phyloP scores from a whole-genome alignment of 2,888 invertebrate genomes.

The Panopea generosa region DNA sequence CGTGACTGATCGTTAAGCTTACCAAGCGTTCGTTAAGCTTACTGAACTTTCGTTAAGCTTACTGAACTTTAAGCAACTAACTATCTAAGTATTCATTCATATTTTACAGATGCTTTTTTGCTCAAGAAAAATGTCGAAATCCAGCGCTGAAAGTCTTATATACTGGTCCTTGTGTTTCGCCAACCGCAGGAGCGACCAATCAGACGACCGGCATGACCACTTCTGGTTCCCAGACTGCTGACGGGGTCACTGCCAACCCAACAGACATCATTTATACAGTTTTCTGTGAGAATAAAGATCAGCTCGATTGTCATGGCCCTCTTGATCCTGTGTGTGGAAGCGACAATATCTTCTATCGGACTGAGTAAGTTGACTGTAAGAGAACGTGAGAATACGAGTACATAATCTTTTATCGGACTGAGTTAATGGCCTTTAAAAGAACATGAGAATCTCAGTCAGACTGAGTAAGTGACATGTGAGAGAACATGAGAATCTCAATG shows the following conservation, averaged over 20 bases:
- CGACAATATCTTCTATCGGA: conserved; percentile 48
- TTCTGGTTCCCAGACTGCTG: not conserved
- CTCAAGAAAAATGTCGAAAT: conserved; percentile 45
- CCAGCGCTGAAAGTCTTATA: conserved; percentile 26
- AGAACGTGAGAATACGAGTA: too few species aligned
- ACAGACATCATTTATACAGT: conserved; percentile 24
- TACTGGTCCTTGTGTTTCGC: conserved; percentile 25
- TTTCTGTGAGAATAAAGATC: conserved; percentile 48
- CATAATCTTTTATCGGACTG: too few species aligned
- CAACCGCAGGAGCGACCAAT: conserved; percentile 6
- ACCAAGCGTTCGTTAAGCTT: too few species aligned
- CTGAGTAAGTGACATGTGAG: too few species aligned
- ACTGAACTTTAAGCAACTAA: too few species aligned
- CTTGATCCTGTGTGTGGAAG: conserved; percentile 54
- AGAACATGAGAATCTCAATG: too few species aligned
- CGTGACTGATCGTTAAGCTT: too few species aligned
- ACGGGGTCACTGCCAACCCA: not conserved
- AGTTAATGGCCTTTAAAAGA: too few species aligned
- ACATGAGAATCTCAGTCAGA: too few species aligned
- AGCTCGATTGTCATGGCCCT: conserved; percentile 27
- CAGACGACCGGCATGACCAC: not conserved
- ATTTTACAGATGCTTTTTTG: conserved; percentile 56
- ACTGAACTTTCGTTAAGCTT: too few species aligned
- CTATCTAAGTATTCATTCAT: too few species aligned
- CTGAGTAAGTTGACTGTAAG: conserved; percentile 29